Evolutionary conservation across 30 jellyfish, hydroid and myxozoan genomes (phyloP), one percentile per base, ranked within the genome.

Genomic region (Turritopsis rubra): DNA sequence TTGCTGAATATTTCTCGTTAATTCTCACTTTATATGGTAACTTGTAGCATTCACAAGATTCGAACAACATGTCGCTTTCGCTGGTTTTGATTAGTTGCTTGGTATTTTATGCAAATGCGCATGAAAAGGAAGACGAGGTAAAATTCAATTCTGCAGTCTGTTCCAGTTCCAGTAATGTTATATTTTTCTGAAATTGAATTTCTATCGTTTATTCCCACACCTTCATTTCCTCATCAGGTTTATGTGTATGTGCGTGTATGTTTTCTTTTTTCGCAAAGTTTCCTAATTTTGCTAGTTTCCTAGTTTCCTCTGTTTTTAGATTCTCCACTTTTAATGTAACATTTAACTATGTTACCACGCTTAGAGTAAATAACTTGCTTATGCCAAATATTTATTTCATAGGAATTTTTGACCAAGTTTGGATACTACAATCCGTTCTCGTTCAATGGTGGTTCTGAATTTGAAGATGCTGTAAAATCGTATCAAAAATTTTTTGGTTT

Each of bases 391-490:
- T 41, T 13, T n/a, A n/a, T n/a, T 41, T 41, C 60, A 7, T n/a
- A 68, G 77, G 8, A 23, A 0, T 68, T 68, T 27, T 27, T 68
- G 31, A 19, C 77, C 9, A 68, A 68, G 21, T 68, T n/a, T 68
- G 77, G 77, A 19, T 68, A 68, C 21, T 68, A 68, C 21, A 68
- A 68, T 19, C 77, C 77, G 19, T 68, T 7, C 30, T 23, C 77
- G 16, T 68, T 68, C 8, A 27, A 68, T 27, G 77, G 77, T n/a
- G 30, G 30, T 1, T n/a, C 31, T 19, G 77, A 27, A n/a, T 27
- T 77, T n/a, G 71, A 53, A 0, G 85, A 77, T 77, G 85, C 85
- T 21, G 71, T 77, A 8, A 77, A 77, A 29, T 53, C 66, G 7
- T 77, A 77, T 29, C 85, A 77, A 60, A 52, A 60, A n/a, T 77